phyloP scores from a whole-genome alignment of 2,888 invertebrate genomes.

The Arrhopalites spinosus region DNA sequence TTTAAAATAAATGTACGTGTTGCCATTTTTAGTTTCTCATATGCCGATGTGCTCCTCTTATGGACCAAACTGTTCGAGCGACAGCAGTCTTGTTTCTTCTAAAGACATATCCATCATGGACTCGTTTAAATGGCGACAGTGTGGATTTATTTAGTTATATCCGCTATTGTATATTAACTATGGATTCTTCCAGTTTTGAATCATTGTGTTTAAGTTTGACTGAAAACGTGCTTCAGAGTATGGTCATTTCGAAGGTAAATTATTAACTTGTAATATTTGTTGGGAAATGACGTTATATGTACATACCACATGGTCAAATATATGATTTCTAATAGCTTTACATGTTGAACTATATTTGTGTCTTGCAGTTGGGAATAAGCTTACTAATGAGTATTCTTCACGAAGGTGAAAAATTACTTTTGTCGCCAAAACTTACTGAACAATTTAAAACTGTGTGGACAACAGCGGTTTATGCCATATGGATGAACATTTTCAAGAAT shows the following conservation, averaged over 20 bases:
- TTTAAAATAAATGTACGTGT: neutral
- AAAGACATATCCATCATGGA: slow-evolving; percentile 48
- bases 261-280: slow-evolving; percentile 3
- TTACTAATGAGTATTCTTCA: slow-evolving; percentile 33
- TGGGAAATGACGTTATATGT: neutral
- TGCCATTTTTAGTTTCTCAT: slow-evolving; percentile 49
- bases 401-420: slow-evolving; percentile 31
- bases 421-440: slow-evolving; percentile 21
- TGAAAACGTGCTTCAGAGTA: slow-evolving; percentile 20
- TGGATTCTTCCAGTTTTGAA: slow-evolving; percentile 21
- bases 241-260: slow-evolving; percentile 28
- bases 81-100: slow-evolving; percentile 45
- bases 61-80: slow-evolving; percentile 45
- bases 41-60: slow-evolving; percentile 50
- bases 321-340: neutral
- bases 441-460: slow-evolving; percentile 29
- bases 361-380: slow-evolving; percentile 33
- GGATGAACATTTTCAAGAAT: slow-evolving; percentile 1
- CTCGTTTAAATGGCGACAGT: slow-evolving; percentile 14
- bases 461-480: slow-evolving; percentile 16
- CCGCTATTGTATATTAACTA: slow-evolving; percentile 30
- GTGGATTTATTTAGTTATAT: slow-evolving; percentile 31
- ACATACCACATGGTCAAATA: neutral
- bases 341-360: neutral
- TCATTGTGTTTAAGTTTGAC: slow-evolving; percentile 5